Conservation (phyloP, 92 coral and sea anemone genomes). For the Diadumene lineata region DNA sequence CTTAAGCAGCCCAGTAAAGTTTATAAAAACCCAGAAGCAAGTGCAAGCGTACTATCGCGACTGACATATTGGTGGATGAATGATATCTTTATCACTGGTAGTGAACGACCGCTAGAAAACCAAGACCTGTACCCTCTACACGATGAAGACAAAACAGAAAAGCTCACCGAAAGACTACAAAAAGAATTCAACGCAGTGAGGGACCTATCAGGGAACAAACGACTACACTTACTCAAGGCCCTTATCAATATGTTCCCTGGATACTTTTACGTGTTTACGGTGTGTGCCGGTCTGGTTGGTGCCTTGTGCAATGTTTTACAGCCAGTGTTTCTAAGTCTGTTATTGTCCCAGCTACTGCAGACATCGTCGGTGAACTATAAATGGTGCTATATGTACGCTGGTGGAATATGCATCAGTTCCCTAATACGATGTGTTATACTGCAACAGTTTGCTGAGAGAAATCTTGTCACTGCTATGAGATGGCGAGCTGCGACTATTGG, state of each 20-base stretch:
- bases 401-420: conserved; percentile 59
- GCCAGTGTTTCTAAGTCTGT: conserved; percentile 43
- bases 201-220: conserved; percentile 32
- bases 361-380: conserved; percentile 9
- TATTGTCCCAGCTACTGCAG: conserved; percentile 44
- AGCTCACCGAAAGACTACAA: conserved; percentile 33
- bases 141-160: conserved; percentile 42
- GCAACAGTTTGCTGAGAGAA: conserved; percentile 34
- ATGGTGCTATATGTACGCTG: conserved; percentile 55
- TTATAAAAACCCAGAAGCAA: conserved; percentile 32
- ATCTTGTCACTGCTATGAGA: conserved; percentile 34
- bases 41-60: conserved; percentile 32
- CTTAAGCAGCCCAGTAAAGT: conserved; percentile 21
- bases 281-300: conserved; percentile 42
- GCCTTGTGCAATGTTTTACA: conserved; percentile 52
- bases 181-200: conserved; percentile 25
- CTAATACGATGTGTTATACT: conserved; percentile 27
- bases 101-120: conserved; percentile 45
- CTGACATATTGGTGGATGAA: conserved; percentile 53
- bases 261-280: conserved; percentile 35
- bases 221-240: conserved; percentile 43
- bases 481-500: conserved; percentile 69
- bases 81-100: conserved; percentile 30
- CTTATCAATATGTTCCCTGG: conserved; percentile 50
- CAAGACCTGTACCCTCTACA: conserved; percentile 36